phyloP scores from a whole-genome alignment of 2,113 vertebrate genomes.

The Ranitomeya imitator region DNA sequence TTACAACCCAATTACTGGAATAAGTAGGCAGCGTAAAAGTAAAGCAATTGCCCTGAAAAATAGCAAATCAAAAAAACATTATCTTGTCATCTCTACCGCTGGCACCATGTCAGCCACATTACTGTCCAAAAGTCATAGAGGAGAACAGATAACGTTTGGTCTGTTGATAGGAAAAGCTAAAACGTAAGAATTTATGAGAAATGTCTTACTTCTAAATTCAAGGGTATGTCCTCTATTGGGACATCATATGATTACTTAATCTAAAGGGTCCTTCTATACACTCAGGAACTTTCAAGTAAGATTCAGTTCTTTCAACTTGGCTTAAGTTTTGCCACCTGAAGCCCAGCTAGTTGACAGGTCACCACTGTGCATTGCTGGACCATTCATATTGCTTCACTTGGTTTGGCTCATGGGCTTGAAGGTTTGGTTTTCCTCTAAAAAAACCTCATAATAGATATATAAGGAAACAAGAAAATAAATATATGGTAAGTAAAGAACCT shows the following conservation, averaged over 20 bases:
- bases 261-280: neutral
- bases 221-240: neutral
- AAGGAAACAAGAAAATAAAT: no score
- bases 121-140: neutral
- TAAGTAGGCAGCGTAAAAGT: conserved; percentile 18
- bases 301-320: neutral
- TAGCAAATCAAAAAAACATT: conserved; percentile 49
- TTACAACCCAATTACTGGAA: conserved; percentile 51
- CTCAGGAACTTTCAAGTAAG: neutral
- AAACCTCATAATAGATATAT: no score
- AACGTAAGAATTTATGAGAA: neutral
- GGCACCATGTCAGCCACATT: neutral
- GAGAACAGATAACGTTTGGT: neutral
- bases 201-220: neutral
- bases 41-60: conserved; percentile 40
- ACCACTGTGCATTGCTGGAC: no score
- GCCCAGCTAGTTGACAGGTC: neutral
- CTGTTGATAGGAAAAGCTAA: neutral
- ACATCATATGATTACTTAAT: neutral
- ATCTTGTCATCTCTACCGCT: neutral
- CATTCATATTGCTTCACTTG: no score
- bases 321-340: neutral
- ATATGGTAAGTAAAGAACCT: no score
- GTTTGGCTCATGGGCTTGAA: no score
- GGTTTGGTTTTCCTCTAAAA: no score